Conservation (phyloP, 2,797 vertebrate genomes). For the Vultur gryphus region DNA sequence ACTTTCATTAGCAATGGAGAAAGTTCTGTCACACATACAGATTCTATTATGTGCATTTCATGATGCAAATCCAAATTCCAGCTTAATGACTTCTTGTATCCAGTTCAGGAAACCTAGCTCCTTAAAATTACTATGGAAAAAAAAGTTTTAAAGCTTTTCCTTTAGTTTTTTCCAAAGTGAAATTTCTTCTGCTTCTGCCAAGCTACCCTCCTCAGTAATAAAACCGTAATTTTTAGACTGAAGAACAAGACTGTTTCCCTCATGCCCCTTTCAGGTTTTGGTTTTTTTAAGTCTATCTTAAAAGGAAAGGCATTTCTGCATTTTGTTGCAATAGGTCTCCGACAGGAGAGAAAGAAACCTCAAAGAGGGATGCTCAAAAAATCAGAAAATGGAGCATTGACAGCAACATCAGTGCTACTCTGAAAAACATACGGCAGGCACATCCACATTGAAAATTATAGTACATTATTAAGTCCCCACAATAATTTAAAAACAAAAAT, state of each 20-base stretch:
- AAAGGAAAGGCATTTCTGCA: not conserved
- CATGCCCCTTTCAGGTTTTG: too few relatives aligned
- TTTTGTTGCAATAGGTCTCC: not conserved
- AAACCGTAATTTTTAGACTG: not conserved
- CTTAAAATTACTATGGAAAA: not conserved
- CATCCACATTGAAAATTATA: not conserved
- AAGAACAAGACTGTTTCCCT: not conserved
- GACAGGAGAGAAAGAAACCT: not conserved
- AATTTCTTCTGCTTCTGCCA: not conserved
- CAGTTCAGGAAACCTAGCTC: not conserved
- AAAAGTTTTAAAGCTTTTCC: not conserved
- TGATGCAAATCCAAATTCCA: not conserved
- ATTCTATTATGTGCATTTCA: not conserved
- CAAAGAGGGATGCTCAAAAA: not conserved
- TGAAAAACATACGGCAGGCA: not conserved
- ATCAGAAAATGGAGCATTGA: not conserved
- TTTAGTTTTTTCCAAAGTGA: not conserved
- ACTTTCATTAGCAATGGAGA: not conserved
- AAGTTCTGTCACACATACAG: not conserved
- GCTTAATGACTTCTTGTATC: not conserved
- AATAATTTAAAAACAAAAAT: not conserved
- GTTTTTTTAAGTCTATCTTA: not conserved
- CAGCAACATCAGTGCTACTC: not conserved
- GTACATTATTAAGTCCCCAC: not conserved
- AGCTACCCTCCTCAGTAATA: not conserved